phyloP scores from a whole-genome alignment of 2,888 invertebrate genomes.

The Sphaerophoria taeniata region DNA sequence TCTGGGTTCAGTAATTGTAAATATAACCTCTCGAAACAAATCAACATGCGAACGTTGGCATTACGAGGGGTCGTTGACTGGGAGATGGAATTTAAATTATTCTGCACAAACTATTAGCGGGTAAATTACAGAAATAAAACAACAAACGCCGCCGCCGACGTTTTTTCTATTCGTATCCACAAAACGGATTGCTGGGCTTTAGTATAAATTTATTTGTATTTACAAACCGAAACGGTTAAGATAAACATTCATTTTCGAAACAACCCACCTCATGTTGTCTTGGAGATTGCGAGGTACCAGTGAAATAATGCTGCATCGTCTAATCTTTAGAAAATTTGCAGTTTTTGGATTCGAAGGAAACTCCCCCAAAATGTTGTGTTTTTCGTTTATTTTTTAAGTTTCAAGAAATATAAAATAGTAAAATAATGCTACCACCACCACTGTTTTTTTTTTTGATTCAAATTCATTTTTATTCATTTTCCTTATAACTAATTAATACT shows the following conservation, averaged over 20 bases:
- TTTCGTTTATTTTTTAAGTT: slow-evolving; percentile 11
- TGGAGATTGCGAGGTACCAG: not conserved
- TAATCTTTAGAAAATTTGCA: slow-evolving; percentile 52
- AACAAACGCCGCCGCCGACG: not conserved
- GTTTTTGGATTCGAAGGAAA: slow-evolving; percentile 39
- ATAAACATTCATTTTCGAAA: slow-evolving; percentile 44
- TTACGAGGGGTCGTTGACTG: too few relatives aligned
- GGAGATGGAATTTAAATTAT: slow-evolving; percentile 31
- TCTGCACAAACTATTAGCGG: slow-evolving; percentile 63
- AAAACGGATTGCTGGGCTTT: slow-evolving; percentile 25
- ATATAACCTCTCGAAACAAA: slow-evolving; percentile 61
- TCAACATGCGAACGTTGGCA: slow-evolving; percentile 17
- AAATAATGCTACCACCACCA: not conserved
- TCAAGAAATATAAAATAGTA: too few relatives aligned
- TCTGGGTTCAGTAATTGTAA: slow-evolving; percentile 56
- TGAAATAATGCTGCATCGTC: slow-evolving; percentile 45
- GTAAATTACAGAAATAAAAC: slow-evolving; percentile 55
- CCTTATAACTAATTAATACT: too few relatives aligned
- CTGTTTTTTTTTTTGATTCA: too few relatives aligned
- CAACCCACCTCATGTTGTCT: slow-evolving; percentile 24
- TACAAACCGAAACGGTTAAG: slow-evolving; percentile 44
- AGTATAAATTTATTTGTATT: slow-evolving; percentile 12
- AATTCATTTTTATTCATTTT: too few relatives aligned
- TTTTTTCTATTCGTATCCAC: not conserved
- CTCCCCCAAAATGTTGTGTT: not conserved